Evolutionary conservation across 2,888 invertebrate genomes (phyloP), one percentile per base, ranked within the genome.

Genomic region (Archaeoteleia sp.): DNA sequence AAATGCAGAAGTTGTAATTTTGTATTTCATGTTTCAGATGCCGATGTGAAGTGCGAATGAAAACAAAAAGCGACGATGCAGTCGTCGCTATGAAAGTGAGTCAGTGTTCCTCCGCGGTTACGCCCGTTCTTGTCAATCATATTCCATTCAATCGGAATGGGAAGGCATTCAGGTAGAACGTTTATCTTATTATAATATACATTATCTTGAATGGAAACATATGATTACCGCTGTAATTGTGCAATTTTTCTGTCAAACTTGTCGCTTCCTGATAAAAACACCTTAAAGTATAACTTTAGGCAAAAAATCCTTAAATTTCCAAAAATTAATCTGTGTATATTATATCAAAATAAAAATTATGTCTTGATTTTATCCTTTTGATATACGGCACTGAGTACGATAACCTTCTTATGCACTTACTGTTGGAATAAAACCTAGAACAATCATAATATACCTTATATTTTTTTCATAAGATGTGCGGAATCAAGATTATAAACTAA

Each of bases 81-180:
- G 14, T 58, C 42, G 29, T 45, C 53, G 57, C 43, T 43, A 72
- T 67, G 70, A 67, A 68, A 74, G 72, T 74, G 69, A 74, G 75
- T 67, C 80, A 71, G 68, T 74, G 74, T 74, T 74, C 73, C 78
- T 74, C 74, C 76, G 70, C 60, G 61, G 74, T 74, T 65, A 74
- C 75, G 73, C 67, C 76, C 53, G 73, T 75, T 72, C 73, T 74
- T 67, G 63, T 71, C 71, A 76, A 82, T 75, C 76, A 77, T 71
- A 76, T 75, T 69, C 73, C 74, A 67, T 79, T 78, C 74, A 79
- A 77, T 74, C 79, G 83, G 77, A 82, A 83, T 83, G 83, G 83
- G 76, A 81, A 83, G 78, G 75, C 80, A 74, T 74, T 83, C 79
- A 83, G 83, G 83, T 84, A 71, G 60, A 73, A 77, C 74, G 71